These are phyloP conservation scores for Apamea monoglypha DNA, from an alignment of 2,888 invertebrate species.

Conservation along the genomic window DNA sequence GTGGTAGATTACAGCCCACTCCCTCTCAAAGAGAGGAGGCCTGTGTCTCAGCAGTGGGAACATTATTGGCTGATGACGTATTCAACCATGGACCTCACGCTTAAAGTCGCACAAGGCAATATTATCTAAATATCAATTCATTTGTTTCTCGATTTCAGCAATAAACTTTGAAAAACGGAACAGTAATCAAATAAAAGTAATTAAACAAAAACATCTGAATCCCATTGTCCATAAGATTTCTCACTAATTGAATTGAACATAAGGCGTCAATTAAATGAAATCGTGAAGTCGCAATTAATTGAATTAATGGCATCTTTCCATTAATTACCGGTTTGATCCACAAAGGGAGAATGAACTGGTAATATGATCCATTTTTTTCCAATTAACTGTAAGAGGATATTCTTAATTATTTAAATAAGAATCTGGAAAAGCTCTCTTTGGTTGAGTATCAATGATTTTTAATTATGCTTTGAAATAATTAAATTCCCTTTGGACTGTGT, in stretches of 20 bases:
- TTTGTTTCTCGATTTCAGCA: not conserved
- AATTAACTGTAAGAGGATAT: slow-evolving; percentile 39
- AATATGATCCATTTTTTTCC: slow-evolving; percentile 41
- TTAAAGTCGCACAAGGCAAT: too few species aligned
- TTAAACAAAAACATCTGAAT: slow-evolving; percentile 12
- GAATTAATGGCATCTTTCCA: slow-evolving; percentile 36
- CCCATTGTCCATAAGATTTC: slow-evolving; percentile 9
- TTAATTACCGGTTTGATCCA: slow-evolving; percentile 45
- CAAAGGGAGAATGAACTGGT: slow-evolving; percentile 19
- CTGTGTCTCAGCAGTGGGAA: too few species aligned
- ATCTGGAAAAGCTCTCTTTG: not conserved
- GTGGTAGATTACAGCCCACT: too few species aligned
- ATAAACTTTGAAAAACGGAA: not conserved
- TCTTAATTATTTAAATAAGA: slow-evolving; percentile 25
- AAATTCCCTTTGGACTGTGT: not conserved
- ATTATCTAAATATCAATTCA: not conserved
- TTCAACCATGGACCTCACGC: too few species aligned
- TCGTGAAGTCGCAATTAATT: slow-evolving; percentile 33
- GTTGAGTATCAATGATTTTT: not conserved
- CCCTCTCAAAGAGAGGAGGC: too few species aligned
- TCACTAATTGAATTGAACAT: slow-evolving; percentile 34
- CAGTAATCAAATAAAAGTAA: slow-evolving; percentile 18
- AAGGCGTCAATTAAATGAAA: slow-evolving; percentile 32
- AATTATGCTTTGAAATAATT: not conserved
- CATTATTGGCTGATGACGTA: too few species aligned